phyloP scores from a whole-genome alignment of 1,140 invertebrate genomes.

The Tenebrio molitor region DNA sequence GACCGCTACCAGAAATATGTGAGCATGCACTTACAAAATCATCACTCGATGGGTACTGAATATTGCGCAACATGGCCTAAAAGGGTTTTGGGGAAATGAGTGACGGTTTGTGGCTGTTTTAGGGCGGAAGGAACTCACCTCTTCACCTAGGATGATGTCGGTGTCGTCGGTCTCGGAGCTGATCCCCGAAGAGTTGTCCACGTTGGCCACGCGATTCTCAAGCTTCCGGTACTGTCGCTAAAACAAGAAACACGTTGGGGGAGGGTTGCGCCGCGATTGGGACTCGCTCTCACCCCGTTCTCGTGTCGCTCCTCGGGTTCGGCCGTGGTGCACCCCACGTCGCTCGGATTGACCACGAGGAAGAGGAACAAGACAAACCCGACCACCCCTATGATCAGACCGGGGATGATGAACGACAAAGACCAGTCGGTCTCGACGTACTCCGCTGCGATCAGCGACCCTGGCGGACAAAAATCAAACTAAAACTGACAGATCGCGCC shows the following conservation, averaged over 20 bases:
- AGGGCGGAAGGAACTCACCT: constrained; percentile 60
- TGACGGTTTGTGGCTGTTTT: no score
- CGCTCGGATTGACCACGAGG: constrained; percentile 82
- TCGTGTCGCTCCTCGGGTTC: constrained; percentile 44
- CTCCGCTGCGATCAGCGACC: constrained; percentile 83
- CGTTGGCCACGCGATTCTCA: constrained; percentile 58
- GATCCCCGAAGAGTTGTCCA: constrained; percentile 52
- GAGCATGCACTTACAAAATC: constrained; percentile 70
- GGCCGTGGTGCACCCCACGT: constrained; percentile 75
- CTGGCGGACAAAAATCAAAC: constrained; percentile 62
- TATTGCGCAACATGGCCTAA: constrained; percentile 48
- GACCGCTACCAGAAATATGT: constrained; percentile 25
- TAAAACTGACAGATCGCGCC: background rate
- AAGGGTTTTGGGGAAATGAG: constrained; percentile 30
- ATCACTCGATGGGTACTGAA: constrained; percentile 52
- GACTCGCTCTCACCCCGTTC: background rate
- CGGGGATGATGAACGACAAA: constrained; percentile 92
- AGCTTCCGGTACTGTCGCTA: constrained; percentile 57
- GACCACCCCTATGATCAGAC: constrained; percentile 82
- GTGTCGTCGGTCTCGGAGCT: constrained; percentile 65
- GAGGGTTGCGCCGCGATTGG: no score
- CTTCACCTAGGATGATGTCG: constrained; percentile 64
- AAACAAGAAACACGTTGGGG: constrained; percentile 37
- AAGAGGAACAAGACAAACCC: constrained; percentile 91
- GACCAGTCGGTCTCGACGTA: constrained; percentile 93